These are phyloP conservation scores for Telenomus remus DNA, from an alignment of 1,140 invertebrate species.

Conservation along the genomic window DNA sequence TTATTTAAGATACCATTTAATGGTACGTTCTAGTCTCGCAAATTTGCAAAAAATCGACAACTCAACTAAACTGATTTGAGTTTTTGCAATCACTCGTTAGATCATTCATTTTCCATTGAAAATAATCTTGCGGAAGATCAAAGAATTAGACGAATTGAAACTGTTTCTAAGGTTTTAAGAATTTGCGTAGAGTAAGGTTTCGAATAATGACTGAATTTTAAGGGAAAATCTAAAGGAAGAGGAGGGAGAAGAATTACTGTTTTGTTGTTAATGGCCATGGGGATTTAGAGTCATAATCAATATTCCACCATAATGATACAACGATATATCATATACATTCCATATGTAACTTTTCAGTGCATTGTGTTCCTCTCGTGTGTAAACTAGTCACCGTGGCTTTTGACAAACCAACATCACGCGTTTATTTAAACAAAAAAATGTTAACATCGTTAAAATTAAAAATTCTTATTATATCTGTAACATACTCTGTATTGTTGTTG, in stretches of 20 bases:
- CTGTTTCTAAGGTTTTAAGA: constrained; percentile 61
- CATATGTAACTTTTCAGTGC: constrained; percentile 4
- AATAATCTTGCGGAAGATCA: constrained; percentile 59
- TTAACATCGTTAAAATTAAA: constrained; percentile 68
- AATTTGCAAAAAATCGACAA: not conserved
- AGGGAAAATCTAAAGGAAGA: not conserved
- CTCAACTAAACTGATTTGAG: no score
- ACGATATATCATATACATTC: constrained; percentile 18
- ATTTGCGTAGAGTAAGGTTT: constrained; percentile 60
- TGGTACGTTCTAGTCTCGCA: no score
- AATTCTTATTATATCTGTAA: constrained; percentile 72
- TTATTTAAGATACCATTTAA: no score
- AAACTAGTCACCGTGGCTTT: constrained; percentile 49
- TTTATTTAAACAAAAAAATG: constrained; percentile 62
- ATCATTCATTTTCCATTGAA: constrained; percentile 47
- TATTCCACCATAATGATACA: constrained; percentile 19
- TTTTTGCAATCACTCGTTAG: constrained; percentile 11
- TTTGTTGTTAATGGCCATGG: constrained; percentile 54
- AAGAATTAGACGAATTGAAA: constrained; percentile 60
- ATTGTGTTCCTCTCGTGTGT: constrained; percentile 19
- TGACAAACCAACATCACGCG: constrained; percentile 51
- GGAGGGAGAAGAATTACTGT: constrained; percentile 21
- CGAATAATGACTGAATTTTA: constrained; percentile 59
- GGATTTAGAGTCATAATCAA: constrained; percentile 21
- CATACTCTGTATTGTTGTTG: constrained; percentile 75